These are phyloP conservation scores for Nemotelus pantherinus DNA, from an alignment of 2,888 invertebrate genomes.

Conservation along the genomic window DNA sequence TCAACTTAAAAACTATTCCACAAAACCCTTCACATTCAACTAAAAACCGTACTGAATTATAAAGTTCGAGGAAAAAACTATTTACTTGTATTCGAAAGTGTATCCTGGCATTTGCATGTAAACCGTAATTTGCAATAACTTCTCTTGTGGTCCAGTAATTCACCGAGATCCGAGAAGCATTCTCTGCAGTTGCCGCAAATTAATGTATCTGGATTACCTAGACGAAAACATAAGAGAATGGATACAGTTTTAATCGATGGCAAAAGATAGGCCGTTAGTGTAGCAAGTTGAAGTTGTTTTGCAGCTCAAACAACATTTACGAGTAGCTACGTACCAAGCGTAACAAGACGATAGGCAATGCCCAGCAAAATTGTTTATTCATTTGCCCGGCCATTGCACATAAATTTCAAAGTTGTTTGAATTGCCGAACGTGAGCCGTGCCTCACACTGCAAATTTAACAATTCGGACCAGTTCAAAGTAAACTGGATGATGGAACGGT, in stretches of 20 bases:
- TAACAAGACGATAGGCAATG: background rate
- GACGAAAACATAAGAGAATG: slow-evolving; percentile 57
- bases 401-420: slow-evolving; percentile 46
- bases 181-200: slow-evolving; percentile 83
- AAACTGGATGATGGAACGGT: too few species aligned
- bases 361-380: slow-evolving; percentile 53
- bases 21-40: too few species aligned
- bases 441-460: too few species aligned
- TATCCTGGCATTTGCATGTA: slow-evolving; percentile 75
- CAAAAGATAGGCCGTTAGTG: slow-evolving; percentile 17
- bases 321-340: too few species aligned
- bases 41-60: too few species aligned
- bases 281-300: slow-evolving; percentile 28
- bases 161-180: slow-evolving; percentile 76
- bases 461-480: too few species aligned
- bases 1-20: too few species aligned
- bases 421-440: slow-evolving; percentile 11
- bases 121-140: slow-evolving; percentile 77
- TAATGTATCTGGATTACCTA: slow-evolving; percentile 78
- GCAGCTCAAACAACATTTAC: slow-evolving; percentile 19
- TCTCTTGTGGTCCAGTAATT: slow-evolving; percentile 79
- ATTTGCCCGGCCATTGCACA: slow-evolving; percentile 52
- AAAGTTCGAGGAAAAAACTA: slow-evolving; percentile 44
- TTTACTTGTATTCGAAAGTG: slow-evolving; percentile 65
- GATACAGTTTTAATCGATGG: slow-evolving; percentile 34